Percentiles rank a stretch among this genome's conserved stretches.
Conservation (phyloP, 2,113 vertebrate genomes). For the Myanophis thanlyinensis region DNA sequence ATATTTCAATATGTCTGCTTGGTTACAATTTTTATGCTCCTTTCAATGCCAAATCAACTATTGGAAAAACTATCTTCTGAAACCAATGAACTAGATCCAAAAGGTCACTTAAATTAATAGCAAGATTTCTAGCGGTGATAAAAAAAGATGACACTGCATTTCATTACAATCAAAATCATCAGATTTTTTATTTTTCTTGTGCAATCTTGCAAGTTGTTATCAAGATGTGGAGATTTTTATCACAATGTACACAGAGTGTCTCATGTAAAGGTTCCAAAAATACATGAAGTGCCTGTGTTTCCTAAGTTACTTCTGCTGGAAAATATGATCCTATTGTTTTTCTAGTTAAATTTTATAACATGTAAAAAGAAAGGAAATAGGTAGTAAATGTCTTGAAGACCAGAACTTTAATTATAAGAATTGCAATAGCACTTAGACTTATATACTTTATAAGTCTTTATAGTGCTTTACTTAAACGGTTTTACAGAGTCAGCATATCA, state of each 20-base stretch:
- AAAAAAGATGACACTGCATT: slow-evolving; percentile 13
- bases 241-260: neutral
- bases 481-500: too few relatives aligned
- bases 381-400: neutral
- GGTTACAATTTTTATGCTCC: neutral
- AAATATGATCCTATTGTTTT: neutral
- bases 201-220: neutral
- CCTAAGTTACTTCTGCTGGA: neutral
- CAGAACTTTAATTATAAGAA: neutral
- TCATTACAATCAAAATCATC: neutral
- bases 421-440: too few relatives aligned
- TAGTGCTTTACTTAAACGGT: too few relatives aligned
- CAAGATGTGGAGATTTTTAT: neutral
- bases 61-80: neutral
- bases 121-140: neutral
- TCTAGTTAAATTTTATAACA: neutral
- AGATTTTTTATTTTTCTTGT: neutral
- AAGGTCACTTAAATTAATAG: neutral
- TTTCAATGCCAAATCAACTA: neutral
- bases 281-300: neutral
- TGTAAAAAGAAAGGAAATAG: neutral
- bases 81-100: neutral
- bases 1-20: neutral
- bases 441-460: too few relatives aligned
- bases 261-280: neutral